Evolutionary conservation across 2,797 vertebrate genomes (phyloP).

Genomic region (Triplophysa yarkandensis): DNA sequence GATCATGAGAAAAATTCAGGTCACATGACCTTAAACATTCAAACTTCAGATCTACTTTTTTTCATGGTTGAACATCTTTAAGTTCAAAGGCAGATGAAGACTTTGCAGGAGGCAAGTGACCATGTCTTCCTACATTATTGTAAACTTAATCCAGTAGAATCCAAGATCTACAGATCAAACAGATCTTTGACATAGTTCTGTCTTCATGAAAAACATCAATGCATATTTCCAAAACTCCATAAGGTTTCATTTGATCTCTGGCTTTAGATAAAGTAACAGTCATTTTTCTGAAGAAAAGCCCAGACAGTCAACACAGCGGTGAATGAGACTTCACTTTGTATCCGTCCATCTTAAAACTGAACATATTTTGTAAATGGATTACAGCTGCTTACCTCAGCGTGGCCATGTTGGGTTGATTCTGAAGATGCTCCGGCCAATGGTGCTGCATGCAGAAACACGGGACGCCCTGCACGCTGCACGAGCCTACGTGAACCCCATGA

Average conservation of each 20-base stretch:
- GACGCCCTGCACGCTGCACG: constrained; percentile 82
- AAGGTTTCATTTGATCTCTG: constrained; percentile 34
- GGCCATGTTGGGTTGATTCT: constrained; percentile 80
- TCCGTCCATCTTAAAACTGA: too few species aligned
- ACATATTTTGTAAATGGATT: too few species aligned
- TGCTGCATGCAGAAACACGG: constrained; percentile 80
- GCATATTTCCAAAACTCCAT: constrained; percentile 32
- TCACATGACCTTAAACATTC: too few species aligned
- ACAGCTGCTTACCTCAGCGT: constrained; percentile 73
- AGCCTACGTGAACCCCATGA: constrained; percentile 63
- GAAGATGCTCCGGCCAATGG: constrained; percentile 88
- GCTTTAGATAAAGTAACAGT: not conserved
- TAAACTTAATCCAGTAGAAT: constrained; percentile 62
- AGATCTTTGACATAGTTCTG: constrained; percentile 59
- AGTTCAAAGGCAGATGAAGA: not conserved
- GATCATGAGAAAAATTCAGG: too few species aligned
- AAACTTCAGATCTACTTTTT: too few species aligned
- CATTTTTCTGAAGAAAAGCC: not conserved
- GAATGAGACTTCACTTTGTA: not conserved
- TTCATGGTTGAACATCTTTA: not conserved
- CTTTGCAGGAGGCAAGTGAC: not conserved
- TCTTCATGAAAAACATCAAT: constrained; percentile 46
- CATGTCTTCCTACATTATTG: constrained; percentile 60
- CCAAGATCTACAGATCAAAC: constrained; percentile 57
- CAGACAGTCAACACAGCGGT: not conserved